Evolutionary conservation across 2,113 vertebrate genomes (phyloP).

Genomic region (Opisthocomus hoazin): DNA sequence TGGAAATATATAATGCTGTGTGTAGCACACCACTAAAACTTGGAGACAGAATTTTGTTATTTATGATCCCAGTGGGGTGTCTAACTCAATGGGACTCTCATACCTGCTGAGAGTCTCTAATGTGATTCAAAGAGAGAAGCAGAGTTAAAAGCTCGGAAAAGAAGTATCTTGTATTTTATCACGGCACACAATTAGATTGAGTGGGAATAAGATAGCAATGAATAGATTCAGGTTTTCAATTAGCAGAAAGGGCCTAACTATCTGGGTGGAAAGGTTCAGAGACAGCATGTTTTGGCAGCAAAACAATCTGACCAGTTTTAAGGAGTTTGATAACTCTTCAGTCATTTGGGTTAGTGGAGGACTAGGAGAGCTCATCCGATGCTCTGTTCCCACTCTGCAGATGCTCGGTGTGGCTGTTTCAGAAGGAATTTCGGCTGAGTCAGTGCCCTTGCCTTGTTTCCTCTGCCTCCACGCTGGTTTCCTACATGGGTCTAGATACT

Average conservation of each 20-base stretch:
- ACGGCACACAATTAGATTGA: not conserved
- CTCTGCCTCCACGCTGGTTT: not conserved
- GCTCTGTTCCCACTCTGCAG: not conserved
- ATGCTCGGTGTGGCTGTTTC: not conserved
- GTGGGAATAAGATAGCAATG: not conserved
- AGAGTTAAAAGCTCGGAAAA: constrained; percentile 3
- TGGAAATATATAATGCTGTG: not conserved
- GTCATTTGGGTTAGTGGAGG: not conserved
- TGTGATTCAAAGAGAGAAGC: not conserved
- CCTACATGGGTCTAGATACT: not conserved
- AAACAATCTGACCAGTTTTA: not conserved
- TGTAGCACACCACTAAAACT: not conserved
- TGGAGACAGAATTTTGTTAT: not conserved
- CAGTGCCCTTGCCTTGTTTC: not conserved
- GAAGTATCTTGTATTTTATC: not conserved
- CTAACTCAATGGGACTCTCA: not conserved
- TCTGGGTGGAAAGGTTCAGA: not conserved
- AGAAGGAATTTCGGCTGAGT: not conserved
- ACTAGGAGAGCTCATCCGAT: not conserved
- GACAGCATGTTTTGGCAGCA: not conserved
- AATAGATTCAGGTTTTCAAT: not conserved
- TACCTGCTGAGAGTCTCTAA: constrained; percentile 20
- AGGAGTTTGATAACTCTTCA: not conserved
- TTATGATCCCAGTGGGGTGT: not conserved
- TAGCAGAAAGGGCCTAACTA: not conserved